These are phyloP conservation scores for Silvanus unidentatus DNA, from an alignment of 2,888 invertebrate genomes.

Conservation along the genomic window DNA sequence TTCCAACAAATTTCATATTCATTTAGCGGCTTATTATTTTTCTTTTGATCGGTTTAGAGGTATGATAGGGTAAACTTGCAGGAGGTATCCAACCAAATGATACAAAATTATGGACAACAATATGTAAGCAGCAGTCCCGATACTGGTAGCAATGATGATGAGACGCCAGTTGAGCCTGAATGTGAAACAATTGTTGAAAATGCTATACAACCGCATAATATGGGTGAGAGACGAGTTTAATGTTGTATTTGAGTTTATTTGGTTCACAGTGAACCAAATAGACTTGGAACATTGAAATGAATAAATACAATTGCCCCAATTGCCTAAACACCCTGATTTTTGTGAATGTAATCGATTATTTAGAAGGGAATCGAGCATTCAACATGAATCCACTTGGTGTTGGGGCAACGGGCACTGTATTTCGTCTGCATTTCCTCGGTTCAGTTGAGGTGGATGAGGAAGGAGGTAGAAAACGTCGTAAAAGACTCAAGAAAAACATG, in stretches of 20 bases:
- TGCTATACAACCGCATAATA: conserved; percentile 32
- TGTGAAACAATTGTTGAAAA: conserved; percentile 35
- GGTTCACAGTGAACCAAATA: too few species aligned
- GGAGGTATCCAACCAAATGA: conserved; percentile 48
- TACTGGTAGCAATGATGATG: conserved; percentile 40
- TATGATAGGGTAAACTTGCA: conserved; percentile 41
- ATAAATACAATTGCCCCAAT: too few species aligned
- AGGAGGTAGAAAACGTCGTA: conserved; percentile 63
- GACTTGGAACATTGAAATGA: too few species aligned
- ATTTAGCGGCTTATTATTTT: conserved; percentile 8
- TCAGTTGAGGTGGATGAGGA: conserved; percentile 82
- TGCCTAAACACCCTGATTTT: background rate
- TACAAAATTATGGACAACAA: conserved; percentile 42
- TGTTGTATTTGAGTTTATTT: conserved; percentile 8
- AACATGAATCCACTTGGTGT: conserved; percentile 45
- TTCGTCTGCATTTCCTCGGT: conserved; percentile 77
- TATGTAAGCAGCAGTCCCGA: conserved; percentile 40
- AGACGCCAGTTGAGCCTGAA: conserved; percentile 36
- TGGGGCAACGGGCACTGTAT: conserved; percentile 64
- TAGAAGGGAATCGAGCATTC: conserved; percentile 38
- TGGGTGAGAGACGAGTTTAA: conserved; percentile 43
- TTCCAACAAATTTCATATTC: conserved; percentile 7
- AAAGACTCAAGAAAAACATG: conserved; percentile 81
- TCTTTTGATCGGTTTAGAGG: conserved; percentile 2
- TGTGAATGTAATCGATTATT: background rate